Conservation (phyloP, 1,140 invertebrate genomes). For the Cotesia glomerata region DNA sequence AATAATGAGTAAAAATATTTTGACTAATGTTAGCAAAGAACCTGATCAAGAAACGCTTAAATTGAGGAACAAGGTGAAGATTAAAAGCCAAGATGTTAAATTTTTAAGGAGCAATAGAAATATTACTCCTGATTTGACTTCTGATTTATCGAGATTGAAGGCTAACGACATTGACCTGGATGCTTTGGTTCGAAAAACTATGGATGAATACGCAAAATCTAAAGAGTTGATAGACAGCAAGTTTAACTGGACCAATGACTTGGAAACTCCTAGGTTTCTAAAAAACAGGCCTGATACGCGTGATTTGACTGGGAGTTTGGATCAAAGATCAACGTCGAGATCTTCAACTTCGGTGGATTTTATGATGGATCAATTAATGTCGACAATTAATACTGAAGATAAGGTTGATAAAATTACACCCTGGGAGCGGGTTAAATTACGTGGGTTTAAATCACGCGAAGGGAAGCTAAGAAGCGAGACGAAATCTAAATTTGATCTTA, state of each 20-base stretch:
- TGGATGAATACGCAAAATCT: slow-evolving; percentile 29
- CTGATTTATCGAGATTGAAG: background rate
- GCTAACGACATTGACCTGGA: slow-evolving; percentile 29
- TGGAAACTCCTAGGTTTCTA: background rate
- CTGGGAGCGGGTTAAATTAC: slow-evolving; percentile 40
- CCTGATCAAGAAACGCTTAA: too few relatives aligned
- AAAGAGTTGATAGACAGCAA: background rate
- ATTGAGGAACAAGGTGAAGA: too few relatives aligned
- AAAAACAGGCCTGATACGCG: background rate
- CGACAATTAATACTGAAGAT: too few relatives aligned
- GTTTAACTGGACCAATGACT: slow-evolving; percentile 17
- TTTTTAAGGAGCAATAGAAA: slow-evolving; percentile 4
- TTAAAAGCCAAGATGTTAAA: too few relatives aligned
- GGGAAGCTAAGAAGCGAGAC: too few relatives aligned
- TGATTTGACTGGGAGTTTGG: too few relatives aligned
- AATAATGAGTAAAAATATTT: too few relatives aligned
- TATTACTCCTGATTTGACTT: background rate
- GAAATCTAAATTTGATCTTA: too few relatives aligned
- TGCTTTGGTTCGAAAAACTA: slow-evolving; percentile 34
- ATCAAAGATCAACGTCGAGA: too few relatives aligned
- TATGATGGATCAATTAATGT: too few relatives aligned
- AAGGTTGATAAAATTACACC: slow-evolving; percentile 9
- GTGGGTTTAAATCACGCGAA: background rate
- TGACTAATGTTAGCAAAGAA: too few relatives aligned
- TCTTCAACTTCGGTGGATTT: too few relatives aligned